phyloP scores from a whole-genome alignment of 2,888 invertebrate genomes.

The Epirrita christyi region DNA sequence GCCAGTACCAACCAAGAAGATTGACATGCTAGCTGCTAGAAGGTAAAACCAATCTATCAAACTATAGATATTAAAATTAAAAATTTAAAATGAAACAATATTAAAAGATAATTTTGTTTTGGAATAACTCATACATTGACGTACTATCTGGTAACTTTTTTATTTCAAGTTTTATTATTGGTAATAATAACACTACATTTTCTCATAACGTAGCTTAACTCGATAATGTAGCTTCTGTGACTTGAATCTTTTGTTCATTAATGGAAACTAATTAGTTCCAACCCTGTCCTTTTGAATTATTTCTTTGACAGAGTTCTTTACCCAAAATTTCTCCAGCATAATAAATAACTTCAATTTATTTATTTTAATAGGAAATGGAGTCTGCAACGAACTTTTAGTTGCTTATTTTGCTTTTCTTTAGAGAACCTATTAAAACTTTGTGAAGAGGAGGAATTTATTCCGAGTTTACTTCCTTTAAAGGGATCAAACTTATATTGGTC shows the following conservation, averaged over 20 bases:
- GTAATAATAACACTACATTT: no score
- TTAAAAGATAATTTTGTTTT: no score
- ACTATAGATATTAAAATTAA: no score
- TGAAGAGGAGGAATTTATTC: conserved; percentile 25
- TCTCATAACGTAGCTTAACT: no score
- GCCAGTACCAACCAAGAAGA: conserved; percentile 72
- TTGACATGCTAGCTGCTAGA: conserved; percentile 66
- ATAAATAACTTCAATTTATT: conserved; percentile 22
- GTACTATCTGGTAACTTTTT: no score
- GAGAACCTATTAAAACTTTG: conserved; percentile 29
- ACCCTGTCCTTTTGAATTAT: no score
- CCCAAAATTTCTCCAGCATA: conserved; percentile 11
- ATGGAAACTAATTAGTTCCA: no score
- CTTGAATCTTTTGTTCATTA: no score
- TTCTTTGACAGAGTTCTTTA: background rate
- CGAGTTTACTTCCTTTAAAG: conserved; percentile 21
- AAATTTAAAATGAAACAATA: no score
- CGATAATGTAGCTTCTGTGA: no score
- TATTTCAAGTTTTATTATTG: no score
- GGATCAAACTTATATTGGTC: conserved; percentile 18
- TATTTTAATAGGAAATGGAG: conserved; percentile 23
- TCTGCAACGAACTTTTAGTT: conserved; percentile 16
- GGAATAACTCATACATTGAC: no score
- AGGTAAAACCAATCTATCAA: conserved; percentile 43
- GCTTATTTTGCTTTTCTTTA: conserved; percentile 29